Percentiles rank a stretch among this genome's conserved stretches.
Conservation (phyloP, 2,113 vertebrate species). For the Polypterus senegalus region DNA sequence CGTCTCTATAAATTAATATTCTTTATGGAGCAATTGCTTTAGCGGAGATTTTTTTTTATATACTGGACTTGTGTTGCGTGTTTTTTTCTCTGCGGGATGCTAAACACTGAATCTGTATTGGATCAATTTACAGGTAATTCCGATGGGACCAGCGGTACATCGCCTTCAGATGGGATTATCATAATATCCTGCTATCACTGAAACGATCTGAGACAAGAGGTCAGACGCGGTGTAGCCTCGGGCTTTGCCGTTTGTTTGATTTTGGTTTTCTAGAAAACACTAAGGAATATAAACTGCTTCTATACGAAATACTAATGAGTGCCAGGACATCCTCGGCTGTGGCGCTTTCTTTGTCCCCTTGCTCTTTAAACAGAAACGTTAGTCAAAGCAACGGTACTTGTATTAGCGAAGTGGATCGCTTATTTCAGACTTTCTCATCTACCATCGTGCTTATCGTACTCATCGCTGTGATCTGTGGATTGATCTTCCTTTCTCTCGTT, state of each 20-base stretch:
- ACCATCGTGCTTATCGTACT: conserved; percentile 83
- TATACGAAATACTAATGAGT: conserved; percentile 62
- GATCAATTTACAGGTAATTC: conserved; percentile 36
- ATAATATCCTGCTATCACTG: conserved; percentile 16
- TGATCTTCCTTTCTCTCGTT: conserved; percentile 81
- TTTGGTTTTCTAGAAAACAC: not conserved
- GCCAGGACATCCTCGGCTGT: conserved; percentile 65
- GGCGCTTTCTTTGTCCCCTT: conserved; percentile 64
- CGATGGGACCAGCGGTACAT: conserved; percentile 37
- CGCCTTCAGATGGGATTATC: conserved; percentile 21
- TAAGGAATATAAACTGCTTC: conserved; percentile 16
- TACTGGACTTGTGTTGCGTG: conserved; percentile 6
- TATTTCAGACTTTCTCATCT: conserved; percentile 84
- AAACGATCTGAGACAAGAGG: conserved; percentile 29
- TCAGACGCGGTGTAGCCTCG: conserved; percentile 12
- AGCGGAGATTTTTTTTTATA: conserved; percentile 1
- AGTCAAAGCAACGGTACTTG: conserved; percentile 58
- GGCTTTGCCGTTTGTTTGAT: conserved; percentile 4
- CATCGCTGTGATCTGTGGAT: conserved; percentile 75
- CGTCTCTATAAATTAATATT: not conserved
- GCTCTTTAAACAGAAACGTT: conserved; percentile 62
- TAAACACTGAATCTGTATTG: conserved; percentile 17
- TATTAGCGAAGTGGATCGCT: conserved; percentile 70
- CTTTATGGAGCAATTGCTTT: not conserved
- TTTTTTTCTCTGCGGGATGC: conserved; percentile 5